Conservation (phyloP, 2,888 invertebrate genomes). For the Eucriotettix oculatus region DNA sequence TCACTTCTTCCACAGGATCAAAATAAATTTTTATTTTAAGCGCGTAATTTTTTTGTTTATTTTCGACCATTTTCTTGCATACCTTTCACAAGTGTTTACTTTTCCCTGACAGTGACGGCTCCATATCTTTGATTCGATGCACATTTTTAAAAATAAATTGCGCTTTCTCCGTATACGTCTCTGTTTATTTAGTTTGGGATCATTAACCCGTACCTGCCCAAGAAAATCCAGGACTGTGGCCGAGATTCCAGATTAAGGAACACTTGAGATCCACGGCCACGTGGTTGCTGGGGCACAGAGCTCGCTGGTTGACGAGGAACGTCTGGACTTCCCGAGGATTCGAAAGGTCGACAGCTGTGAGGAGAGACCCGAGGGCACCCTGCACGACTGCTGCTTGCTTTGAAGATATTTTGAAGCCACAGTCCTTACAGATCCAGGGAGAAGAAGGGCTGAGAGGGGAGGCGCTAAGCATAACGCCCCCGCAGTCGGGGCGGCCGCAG, state of each 20-base stretch:
- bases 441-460: slow-evolving; percentile 34
- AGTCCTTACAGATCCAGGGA: slow-evolving; percentile 42
- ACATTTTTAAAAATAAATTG: too few species aligned
- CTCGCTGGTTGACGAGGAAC: slow-evolving; percentile 37
- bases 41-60: too few species aligned
- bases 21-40: too few species aligned
- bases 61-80: too few species aligned
- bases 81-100: too few species aligned
- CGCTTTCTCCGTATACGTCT: too few species aligned
- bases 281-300: slow-evolving; percentile 40
- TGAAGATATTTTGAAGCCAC: slow-evolving; percentile 29
- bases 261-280: slow-evolving; percentile 44
- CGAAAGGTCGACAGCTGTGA: slow-evolving; percentile 32
- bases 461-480: slow-evolving; percentile 38
- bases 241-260: slow-evolving; percentile 41
- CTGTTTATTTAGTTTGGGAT: too few species aligned
- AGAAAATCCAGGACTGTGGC: slow-evolving; percentile 33
- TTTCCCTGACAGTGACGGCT: too few species aligned
- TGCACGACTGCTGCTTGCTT: slow-evolving; percentile 23
- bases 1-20: too few species aligned
- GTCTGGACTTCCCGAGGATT: slow-evolving; percentile 35
- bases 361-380: slow-evolving; percentile 30
- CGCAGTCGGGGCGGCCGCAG: slow-evolving; percentile 33
- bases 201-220: slow-evolving; percentile 34
- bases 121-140: too few species aligned